Evolutionary conservation across 2,888 invertebrate species (phyloP).

Genomic region (Heliconius sara): DNA sequence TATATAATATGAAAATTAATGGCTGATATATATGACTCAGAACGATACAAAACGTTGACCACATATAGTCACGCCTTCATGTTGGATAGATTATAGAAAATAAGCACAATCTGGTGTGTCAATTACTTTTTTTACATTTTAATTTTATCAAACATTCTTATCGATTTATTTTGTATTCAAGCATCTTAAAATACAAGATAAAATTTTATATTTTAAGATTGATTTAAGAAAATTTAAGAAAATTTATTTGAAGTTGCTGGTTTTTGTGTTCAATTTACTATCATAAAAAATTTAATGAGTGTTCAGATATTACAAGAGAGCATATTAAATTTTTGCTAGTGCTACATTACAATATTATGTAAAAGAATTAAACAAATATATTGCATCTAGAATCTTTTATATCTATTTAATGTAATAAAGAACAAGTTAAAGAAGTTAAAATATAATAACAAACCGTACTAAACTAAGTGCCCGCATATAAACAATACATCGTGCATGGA

Average conservation of each 20-base stretch:
- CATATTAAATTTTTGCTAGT: no score
- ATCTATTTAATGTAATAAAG: not conserved
- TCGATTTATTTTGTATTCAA: not conserved
- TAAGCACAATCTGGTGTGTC: not conserved
- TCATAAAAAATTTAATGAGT: no score
- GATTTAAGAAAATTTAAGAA: no score
- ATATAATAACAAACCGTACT: not conserved
- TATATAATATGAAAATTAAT: no score
- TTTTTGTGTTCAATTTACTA: no score
- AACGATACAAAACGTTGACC: not conserved
- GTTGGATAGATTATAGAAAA: not conserved
- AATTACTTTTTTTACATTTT: not conserved
- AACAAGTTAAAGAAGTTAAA: not conserved
- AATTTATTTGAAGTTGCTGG: no score
- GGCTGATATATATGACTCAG: no score
- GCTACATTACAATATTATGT: no score
- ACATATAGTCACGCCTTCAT: not conserved
- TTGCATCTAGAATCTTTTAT: not conserved
- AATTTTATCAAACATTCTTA: not conserved
- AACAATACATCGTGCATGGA: slow-evolving; percentile 44
- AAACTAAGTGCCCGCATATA: slow-evolving; percentile 18
- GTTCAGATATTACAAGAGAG: no score
- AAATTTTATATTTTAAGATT: no score
- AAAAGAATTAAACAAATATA: no score
- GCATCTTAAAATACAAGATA: no score